phyloP scores from a whole-genome alignment of 2,113 vertebrate genomes.

The Heloderma charlesbogerti region DNA sequence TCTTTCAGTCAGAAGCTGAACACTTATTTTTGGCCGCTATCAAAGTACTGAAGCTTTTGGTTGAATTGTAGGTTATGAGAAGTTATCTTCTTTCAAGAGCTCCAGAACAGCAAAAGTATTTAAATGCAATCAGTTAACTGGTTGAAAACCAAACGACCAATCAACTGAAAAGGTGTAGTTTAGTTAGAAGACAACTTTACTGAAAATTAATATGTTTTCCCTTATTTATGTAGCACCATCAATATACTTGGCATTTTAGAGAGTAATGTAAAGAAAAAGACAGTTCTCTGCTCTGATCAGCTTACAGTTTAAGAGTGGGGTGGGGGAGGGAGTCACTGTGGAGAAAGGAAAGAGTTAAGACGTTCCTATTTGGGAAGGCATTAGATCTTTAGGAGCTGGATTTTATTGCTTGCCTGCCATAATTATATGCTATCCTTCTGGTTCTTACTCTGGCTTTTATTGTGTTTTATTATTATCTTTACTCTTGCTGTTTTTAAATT shows the following conservation, averaged over 20 bases:
- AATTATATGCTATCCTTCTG: neutral
- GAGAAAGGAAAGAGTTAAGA: no score
- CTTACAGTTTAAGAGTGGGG: neutral
- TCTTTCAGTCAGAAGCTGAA: neutral
- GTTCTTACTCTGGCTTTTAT: neutral
- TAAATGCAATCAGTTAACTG: neutral
- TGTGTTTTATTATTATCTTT: neutral
- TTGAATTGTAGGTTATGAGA: neutral
- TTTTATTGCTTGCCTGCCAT: neutral
- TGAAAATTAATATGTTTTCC: neutral
- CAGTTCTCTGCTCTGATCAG: neutral
- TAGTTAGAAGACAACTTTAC: neutral
- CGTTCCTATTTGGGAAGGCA: no score
- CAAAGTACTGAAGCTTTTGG: neutral
- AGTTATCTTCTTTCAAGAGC: neutral
- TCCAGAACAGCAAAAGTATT: neutral
- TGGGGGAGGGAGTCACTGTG: neutral
- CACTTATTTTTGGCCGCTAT: neutral
- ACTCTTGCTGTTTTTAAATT: neutral
- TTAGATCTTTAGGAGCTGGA: no score
- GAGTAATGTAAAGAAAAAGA: neutral
- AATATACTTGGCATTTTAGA: neutral
- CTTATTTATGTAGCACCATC: neutral
- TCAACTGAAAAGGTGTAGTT: neutral
- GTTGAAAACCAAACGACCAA: neutral